Conservation (phyloP, 2,888 invertebrate genomes). For the Thereva nobilitata region DNA sequence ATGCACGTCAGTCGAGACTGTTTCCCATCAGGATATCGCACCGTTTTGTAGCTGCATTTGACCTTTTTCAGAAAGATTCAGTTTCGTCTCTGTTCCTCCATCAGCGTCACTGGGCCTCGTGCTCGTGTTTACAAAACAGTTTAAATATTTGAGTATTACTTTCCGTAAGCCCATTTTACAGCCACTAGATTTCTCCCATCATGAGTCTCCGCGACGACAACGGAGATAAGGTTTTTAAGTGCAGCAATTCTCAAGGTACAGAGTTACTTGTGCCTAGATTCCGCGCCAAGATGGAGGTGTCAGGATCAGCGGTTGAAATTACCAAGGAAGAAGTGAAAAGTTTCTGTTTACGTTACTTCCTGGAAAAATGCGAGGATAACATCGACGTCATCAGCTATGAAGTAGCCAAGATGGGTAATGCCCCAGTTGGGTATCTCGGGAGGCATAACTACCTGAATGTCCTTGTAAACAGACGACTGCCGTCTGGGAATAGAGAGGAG, state of each 20-base stretch:
- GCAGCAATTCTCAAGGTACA: background rate
- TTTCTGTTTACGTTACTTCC: slow-evolving; percentile 47
- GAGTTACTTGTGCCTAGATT: background rate
- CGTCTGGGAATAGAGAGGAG: slow-evolving; percentile 30
- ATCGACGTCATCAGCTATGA: slow-evolving; percentile 49
- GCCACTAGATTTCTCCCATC: too few species aligned
- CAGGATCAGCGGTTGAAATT: slow-evolving; percentile 21
- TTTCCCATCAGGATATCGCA: too few species aligned
- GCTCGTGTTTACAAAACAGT: too few species aligned
- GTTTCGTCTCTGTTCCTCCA: too few species aligned
- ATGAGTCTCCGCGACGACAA: background rate
- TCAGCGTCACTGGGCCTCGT: too few species aligned
- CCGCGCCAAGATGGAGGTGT: slow-evolving; percentile 25
- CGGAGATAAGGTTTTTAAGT: background rate
- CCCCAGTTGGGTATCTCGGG: slow-evolving; percentile 52
- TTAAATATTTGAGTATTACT: too few species aligned
- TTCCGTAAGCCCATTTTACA: too few species aligned
- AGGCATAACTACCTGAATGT: slow-evolving; percentile 51
- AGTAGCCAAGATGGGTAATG: slow-evolving; percentile 47
- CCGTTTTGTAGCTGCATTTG: too few species aligned
- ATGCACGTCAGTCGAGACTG: too few species aligned
- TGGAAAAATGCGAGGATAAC: slow-evolving; percentile 20
- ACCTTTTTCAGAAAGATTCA: too few species aligned
- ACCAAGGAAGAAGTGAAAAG: slow-evolving; percentile 45
- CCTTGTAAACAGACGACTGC: slow-evolving; percentile 45